These are phyloP conservation scores for Camponotus floridanus DNA, from an alignment of 1,140 invertebrate species.

Conservation along the genomic window DNA sequence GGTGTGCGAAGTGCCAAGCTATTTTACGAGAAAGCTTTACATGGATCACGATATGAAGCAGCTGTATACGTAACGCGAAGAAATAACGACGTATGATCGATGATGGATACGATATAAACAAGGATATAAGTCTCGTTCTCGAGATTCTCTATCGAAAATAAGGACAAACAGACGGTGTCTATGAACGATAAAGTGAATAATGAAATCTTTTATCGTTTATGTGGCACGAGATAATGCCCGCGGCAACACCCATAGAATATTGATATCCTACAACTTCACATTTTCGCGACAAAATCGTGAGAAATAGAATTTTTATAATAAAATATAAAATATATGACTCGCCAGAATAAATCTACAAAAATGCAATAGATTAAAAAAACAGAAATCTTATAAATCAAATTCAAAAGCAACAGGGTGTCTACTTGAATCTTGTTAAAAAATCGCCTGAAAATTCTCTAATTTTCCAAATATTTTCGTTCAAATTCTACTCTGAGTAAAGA, in stretches of 20 bases:
- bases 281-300: neutral
- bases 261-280: slow-evolving; percentile 2
- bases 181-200: slow-evolving; percentile 29
- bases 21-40: neutral
- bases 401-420: too few relatives aligned
- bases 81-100: slow-evolving; percentile 24
- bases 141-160: slow-evolving; percentile 22
- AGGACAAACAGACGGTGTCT: slow-evolving; percentile 38
- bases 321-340: neutral
- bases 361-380: neutral
- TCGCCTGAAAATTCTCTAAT: too few relatives aligned
- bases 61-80: neutral
- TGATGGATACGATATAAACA: slow-evolving; percentile 24
- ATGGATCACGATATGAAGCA: slow-evolving; percentile 30
- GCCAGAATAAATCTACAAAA: neutral
- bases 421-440: too few relatives aligned
- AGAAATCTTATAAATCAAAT: too few relatives aligned
- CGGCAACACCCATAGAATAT: neutral
- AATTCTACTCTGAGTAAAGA: too few relatives aligned
- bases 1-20: neutral
- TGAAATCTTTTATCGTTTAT: slow-evolving; percentile 42
- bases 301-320: slow-evolving; percentile 17
- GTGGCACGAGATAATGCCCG: slow-evolving; percentile 12
- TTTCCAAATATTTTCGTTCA: too few relatives aligned
- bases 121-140: slow-evolving; percentile 9